These are phyloP conservation scores for Saccostrea echinata DNA, from an alignment of 1,140 invertebrate genomes.

Conservation along the genomic window DNA sequence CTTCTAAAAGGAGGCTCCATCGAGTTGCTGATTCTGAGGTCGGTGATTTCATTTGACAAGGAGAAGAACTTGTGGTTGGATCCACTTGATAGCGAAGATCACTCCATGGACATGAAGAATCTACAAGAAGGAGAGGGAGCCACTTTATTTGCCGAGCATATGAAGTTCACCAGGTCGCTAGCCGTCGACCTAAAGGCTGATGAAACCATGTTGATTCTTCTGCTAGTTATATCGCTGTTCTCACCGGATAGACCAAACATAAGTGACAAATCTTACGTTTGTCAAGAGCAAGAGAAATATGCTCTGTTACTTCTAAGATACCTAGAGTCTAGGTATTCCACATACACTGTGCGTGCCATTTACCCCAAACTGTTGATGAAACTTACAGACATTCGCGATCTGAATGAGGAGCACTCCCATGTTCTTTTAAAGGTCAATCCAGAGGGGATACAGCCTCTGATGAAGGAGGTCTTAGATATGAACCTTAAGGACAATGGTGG, in stretches of 20 bases:
- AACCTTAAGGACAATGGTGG: conserved; percentile 65
- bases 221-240: conserved; percentile 81
- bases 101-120: conserved; percentile 78
- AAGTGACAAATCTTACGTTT: conserved; percentile 77
- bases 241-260: conserved; percentile 81
- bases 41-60: conserved; percentile 79
- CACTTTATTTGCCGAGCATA: conserved; percentile 81
- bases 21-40: conserved; percentile 82
- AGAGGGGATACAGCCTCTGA: conserved; percentile 79
- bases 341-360: conserved; percentile 73
- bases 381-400: conserved; percentile 82
- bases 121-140: conserved; percentile 70
- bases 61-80: conserved; percentile 80
- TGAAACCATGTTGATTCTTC: conserved; percentile 81
- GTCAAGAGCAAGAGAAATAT: conserved; percentile 81
- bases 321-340: conserved; percentile 80
- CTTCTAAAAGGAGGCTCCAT: conserved; percentile 81
- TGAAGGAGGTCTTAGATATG: conserved; percentile 80
- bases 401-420: conserved; percentile 82
- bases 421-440: conserved; percentile 80
- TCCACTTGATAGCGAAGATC: conserved; percentile 76
- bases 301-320: conserved; percentile 81
- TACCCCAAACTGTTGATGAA: conserved; percentile 82
- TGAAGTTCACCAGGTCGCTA: conserved; percentile 80
- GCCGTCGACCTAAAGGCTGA: conserved; percentile 80